Percentiles rank a stretch among this genome's conserved stretches.
Conservation (phyloP, 2,113 vertebrate species). For the Colaptes auratus region DNA sequence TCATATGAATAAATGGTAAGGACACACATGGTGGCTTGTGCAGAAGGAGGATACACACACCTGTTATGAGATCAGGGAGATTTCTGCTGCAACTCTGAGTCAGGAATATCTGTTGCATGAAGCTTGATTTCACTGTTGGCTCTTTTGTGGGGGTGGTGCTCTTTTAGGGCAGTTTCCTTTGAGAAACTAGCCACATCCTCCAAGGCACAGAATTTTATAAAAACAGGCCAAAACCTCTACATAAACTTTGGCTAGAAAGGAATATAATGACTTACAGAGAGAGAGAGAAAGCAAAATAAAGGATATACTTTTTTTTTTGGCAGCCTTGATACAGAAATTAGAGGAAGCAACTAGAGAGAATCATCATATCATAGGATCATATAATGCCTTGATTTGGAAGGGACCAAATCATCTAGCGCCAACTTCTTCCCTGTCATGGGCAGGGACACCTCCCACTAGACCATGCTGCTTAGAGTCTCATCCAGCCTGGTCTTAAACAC, state of each 20-base stretch:
- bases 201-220: not conserved
- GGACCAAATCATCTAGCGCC: too few species aligned
- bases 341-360: too few species aligned
- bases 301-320: too few species aligned
- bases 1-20: too few species aligned
- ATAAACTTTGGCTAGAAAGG: not conserved
- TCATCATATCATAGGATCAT: too few species aligned
- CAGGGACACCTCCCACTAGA: too few species aligned
- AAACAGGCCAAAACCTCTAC: not conserved
- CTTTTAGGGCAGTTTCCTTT: not conserved
- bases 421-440: too few species aligned
- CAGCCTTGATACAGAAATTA: too few species aligned
- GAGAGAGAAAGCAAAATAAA: not conserved
- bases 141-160: not conserved
- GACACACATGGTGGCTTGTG: not conserved
- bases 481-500: too few species aligned
- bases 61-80: not conserved
- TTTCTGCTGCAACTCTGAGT: not conserved
- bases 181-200: not conserved
- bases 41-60: not conserved
- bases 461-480: too few species aligned
- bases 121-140: not conserved
- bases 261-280: not conserved
- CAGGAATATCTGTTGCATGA: not conserved
- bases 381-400: too few species aligned